Percentiles rank a stretch among this genome's conserved stretches.
These are phyloP conservation scores for Drosophila mayaguana DNA, from an alignment of 2,888 invertebrate species.

Conservation along the genomic window DNA sequence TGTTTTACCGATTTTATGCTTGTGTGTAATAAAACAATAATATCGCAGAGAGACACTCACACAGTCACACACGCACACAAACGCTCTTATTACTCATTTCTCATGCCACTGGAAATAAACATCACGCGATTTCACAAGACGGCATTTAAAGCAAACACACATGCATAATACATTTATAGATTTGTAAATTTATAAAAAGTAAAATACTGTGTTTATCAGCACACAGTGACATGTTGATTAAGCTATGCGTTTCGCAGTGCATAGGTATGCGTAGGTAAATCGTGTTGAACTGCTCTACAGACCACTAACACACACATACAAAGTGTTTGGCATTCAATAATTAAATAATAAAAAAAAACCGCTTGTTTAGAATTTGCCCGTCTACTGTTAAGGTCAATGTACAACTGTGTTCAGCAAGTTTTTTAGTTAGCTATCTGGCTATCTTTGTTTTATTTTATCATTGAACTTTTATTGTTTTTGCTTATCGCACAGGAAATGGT, in stretches of 20 bases:
- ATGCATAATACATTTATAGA: constrained; percentile 6
- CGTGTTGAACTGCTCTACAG: constrained; percentile 11
- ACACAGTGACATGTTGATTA: constrained; percentile 29
- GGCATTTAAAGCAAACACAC: constrained; percentile 18
- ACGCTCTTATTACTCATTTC: constrained; percentile 48
- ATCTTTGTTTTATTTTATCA: constrained; percentile 30
- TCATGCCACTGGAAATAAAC: constrained; percentile 53
- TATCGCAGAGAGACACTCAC: constrained; percentile 19
- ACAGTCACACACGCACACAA: not conserved
- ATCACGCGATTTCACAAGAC: constrained; percentile 64
- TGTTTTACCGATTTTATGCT: constrained; percentile 44
- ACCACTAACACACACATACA: not conserved
- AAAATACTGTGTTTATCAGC: constrained; percentile 27
- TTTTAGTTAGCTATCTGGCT: constrained; percentile 13
- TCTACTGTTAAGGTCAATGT: constrained; percentile 66
- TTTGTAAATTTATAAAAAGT: constrained; percentile 18
- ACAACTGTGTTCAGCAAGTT: constrained; percentile 33
- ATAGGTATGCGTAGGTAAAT: constrained; percentile 8
- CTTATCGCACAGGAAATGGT: constrained; percentile 48
- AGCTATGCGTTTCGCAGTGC: constrained; percentile 6
- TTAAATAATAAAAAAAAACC: not conserved
- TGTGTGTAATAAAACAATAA: constrained; percentile 49
- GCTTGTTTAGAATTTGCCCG: constrained; percentile 19
- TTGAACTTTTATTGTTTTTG: constrained; percentile 15
- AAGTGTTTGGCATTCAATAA: constrained; percentile 9